Percentiles rank a stretch among this genome's conserved stretches.
Evolutionary conservation across 2,113 vertebrate genomes (phyloP).

Genomic region (Indicator indicator): DNA sequence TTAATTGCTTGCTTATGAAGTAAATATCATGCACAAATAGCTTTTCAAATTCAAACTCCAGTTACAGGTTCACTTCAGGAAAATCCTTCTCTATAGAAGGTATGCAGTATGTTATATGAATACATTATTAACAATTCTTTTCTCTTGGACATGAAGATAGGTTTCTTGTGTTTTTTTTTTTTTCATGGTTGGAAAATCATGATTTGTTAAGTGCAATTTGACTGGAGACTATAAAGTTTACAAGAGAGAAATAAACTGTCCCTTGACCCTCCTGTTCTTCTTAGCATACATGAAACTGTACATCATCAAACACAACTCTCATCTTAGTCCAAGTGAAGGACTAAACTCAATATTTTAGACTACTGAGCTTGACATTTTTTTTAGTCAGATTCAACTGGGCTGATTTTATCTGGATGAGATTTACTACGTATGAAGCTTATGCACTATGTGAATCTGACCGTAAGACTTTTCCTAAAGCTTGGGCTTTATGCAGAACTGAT

Average conservation of each 20-base stretch:
- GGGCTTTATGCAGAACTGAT: background rate
- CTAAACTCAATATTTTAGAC: background rate
- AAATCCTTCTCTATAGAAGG: background rate
- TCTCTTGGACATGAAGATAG: background rate
- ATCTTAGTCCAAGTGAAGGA: background rate
- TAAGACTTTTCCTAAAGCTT: background rate
- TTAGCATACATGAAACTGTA: background rate
- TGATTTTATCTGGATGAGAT: background rate
- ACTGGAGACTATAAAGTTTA: background rate
- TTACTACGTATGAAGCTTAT: background rate
- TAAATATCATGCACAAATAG: background rate
- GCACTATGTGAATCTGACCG: background rate
- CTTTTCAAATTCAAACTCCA: background rate
- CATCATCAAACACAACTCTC: background rate
- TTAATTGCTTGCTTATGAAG: background rate
- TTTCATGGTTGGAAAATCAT: background rate
- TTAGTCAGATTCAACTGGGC: background rate
- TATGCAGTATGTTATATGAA: background rate
- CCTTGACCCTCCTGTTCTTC: background rate
- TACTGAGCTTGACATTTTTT: background rate
- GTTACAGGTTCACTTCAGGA: background rate
- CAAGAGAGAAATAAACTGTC: background rate
- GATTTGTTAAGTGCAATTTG: background rate
- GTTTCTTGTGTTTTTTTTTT: background rate
- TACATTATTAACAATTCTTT: background rate